Evolutionary conservation across 2,888 invertebrate species (phyloP).

Genomic region (Parnassius smintheus): DNA sequence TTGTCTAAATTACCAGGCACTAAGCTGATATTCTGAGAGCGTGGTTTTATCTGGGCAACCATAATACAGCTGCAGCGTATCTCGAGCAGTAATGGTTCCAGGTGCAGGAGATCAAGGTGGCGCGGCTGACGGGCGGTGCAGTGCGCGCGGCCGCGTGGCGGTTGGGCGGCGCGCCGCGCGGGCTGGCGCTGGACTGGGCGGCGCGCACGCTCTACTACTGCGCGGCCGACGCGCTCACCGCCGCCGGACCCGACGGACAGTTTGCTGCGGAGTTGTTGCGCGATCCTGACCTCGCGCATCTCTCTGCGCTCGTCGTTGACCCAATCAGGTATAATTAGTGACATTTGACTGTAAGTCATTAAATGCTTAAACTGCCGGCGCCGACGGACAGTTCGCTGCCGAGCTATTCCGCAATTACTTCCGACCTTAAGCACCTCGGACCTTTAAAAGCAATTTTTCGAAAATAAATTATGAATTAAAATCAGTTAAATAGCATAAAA

Average conservation of each 20-base stretch:
- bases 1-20: too few species aligned
- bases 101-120: conserved; percentile 86
- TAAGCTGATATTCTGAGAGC: too few species aligned
- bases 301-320: conserved; percentile 80
- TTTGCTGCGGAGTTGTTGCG: conserved; percentile 75
- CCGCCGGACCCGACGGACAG: conserved; percentile 87
- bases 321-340: conserved; percentile 69
- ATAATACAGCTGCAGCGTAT: too few species aligned
- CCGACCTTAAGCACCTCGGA: too few species aligned
- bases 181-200: conserved; percentile 92
- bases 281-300: conserved; percentile 60
- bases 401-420: too few species aligned
- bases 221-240: conserved; percentile 83
- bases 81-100: conserved; percentile 25
- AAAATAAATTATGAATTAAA: too few species aligned
- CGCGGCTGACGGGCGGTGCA: conserved; percentile 83
- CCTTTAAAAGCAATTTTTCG: too few species aligned
- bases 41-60: too few species aligned
- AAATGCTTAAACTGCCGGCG: too few species aligned
- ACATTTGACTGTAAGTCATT: too few species aligned
- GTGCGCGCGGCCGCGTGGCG: conserved; percentile 81
- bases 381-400: too few species aligned
- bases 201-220: conserved; percentile 88
- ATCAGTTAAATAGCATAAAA: too few species aligned
- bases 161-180: conserved; percentile 80